These are phyloP conservation scores for Steinernema hermaphroditum DNA, from an alignment of 2,888 invertebrate genomes.

Conservation along the genomic window DNA sequence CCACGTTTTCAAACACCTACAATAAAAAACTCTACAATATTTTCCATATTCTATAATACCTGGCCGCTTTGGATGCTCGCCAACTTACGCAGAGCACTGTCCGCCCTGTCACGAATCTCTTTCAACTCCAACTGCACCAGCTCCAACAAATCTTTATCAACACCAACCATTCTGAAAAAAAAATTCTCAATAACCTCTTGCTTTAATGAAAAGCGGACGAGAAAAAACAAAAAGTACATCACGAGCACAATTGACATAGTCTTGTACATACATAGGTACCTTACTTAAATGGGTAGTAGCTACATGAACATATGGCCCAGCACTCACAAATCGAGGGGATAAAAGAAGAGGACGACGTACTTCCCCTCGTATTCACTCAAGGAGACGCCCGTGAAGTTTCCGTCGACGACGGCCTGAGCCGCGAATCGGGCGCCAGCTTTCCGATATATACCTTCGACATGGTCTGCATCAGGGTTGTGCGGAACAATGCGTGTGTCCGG, in stretches of 20 bases:
- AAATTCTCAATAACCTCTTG: no score
- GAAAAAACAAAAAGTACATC: no score
- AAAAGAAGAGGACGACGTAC: constrained; percentile 66
- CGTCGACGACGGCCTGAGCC: constrained; percentile 60
- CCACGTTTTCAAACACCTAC: no score
- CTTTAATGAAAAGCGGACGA: no score
- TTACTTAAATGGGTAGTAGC: constrained; percentile 60
- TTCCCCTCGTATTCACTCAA: constrained; percentile 63
- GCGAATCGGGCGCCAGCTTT: constrained; percentile 65
- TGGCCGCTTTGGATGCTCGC: not conserved
- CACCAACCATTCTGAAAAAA: constrained; percentile 22
- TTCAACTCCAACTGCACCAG: not conserved
- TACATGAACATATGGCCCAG: not conserved
- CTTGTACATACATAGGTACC: constrained; percentile 74
- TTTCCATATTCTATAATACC: no score
- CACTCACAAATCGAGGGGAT: constrained; percentile 64
- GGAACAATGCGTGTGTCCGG: no score
- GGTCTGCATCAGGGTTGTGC: not conserved
- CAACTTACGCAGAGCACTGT: not conserved
- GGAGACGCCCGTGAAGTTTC: constrained; percentile 62
- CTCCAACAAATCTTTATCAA: no score
- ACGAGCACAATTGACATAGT: no score
- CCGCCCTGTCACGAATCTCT: not conserved
- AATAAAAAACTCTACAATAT: no score
- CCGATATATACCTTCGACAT: constrained; percentile 56